Conservation (phyloP, 2,888 invertebrate genomes). For the Falcaria lacertinaria region DNA sequence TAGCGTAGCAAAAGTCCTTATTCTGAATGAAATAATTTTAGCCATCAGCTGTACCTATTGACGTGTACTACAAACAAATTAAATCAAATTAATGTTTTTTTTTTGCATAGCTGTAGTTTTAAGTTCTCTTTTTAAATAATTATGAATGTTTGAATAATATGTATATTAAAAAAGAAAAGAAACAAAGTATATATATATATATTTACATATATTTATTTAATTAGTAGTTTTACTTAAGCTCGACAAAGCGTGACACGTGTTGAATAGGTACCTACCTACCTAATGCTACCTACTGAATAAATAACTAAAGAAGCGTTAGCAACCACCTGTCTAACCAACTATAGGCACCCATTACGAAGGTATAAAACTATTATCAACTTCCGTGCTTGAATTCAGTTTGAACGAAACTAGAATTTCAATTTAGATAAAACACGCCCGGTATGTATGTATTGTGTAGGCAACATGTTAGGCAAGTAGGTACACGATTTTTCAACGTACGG, state of each 20-base stretch:
- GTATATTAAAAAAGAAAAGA: too few species aligned
- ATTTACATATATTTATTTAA: too few species aligned
- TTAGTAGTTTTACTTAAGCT: too few species aligned
- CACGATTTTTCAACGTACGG: neutral
- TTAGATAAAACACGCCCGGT: constrained; percentile 23
- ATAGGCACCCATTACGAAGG: constrained; percentile 3
- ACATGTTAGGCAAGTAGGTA: neutral
- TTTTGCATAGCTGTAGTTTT: too few species aligned
- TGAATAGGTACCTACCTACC: neutral
- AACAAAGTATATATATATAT: too few species aligned
- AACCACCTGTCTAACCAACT: neutral
- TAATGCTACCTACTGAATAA: neutral
- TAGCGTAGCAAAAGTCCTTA: too few species aligned
- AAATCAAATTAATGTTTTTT: too few species aligned
- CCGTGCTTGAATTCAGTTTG: constrained; percentile 31
- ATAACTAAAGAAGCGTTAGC: neutral
- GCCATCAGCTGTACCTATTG: too few species aligned
- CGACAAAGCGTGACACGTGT: neutral
- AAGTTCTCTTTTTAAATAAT: too few species aligned
- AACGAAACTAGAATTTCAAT: constrained; percentile 30
- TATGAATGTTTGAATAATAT: too few species aligned
- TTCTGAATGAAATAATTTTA: too few species aligned
- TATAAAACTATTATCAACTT: constrained; percentile 23
- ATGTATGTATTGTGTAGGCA: constrained; percentile 1
- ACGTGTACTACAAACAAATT: too few species aligned